phyloP scores from a whole-genome alignment of 2,888 invertebrate species.

The Drosophila anomelani region DNA sequence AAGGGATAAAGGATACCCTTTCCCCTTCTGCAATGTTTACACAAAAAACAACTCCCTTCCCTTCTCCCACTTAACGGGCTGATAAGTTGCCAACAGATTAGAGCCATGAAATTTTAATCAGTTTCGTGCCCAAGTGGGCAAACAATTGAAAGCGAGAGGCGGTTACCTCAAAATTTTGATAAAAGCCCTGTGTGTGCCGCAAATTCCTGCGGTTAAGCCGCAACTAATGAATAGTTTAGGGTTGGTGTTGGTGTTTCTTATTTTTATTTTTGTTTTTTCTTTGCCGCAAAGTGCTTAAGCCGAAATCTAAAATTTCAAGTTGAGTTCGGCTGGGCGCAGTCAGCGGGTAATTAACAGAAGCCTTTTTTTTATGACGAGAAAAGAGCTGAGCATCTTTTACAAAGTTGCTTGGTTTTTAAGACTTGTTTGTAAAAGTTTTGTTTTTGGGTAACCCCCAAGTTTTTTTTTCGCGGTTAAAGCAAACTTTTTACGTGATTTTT shows the following conservation, averaged over 20 bases:
- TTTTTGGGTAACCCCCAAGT: background rate
- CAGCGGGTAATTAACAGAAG: slow-evolving; percentile 36
- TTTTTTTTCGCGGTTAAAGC: background rate
- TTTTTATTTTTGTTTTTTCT: slow-evolving; percentile 6
- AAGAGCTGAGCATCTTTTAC: slow-evolving; percentile 30
- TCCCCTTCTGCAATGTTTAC: background rate
- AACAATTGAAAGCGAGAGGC: slow-evolving; percentile 42
- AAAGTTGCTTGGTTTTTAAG: slow-evolving; percentile 43
- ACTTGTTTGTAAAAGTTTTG: slow-evolving; percentile 36
- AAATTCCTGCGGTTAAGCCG: slow-evolving; percentile 61
- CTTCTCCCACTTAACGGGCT: slow-evolving; percentile 17
- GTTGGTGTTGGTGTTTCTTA: slow-evolving; percentile 1
- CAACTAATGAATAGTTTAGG: slow-evolving; percentile 42
- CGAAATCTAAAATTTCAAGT: slow-evolving; percentile 28
- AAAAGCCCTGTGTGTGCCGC: slow-evolving; percentile 47
- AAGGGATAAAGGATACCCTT: slow-evolving; percentile 9
- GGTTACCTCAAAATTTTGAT: slow-evolving; percentile 63
- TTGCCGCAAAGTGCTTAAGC: slow-evolving; percentile 36
- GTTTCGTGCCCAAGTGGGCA: slow-evolving; percentile 38
- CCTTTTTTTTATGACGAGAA: slow-evolving; percentile 35
- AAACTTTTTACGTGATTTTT: slow-evolving; percentile 15
- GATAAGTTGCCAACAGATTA: slow-evolving; percentile 53
- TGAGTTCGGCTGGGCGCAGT: background rate
- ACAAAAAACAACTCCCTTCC: slow-evolving; percentile 3
- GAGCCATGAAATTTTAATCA: slow-evolving; percentile 49